A percentile compares a stretch with the other conserved stretches of the same genome.
Conservation (phyloP, 2,113 vertebrate species). For the Mobula hypostoma region DNA sequence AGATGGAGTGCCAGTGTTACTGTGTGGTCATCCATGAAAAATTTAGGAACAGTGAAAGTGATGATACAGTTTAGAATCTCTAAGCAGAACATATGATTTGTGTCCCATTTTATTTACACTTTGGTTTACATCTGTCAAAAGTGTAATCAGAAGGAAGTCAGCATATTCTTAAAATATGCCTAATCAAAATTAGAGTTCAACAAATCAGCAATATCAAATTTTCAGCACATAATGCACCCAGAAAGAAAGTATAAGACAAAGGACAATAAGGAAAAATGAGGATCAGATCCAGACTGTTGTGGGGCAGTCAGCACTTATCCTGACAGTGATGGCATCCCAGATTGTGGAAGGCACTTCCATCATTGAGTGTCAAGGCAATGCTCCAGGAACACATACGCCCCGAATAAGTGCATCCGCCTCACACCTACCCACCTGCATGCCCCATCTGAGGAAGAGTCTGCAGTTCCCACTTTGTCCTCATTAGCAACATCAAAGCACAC, state of each 20-base stretch:
- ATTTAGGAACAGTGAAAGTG: not conserved
- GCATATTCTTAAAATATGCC: not conserved
- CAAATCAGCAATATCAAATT: not conserved
- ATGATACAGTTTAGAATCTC: not conserved
- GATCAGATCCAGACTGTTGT: not conserved
- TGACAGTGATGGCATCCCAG: no score
- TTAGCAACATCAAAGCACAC: no score
- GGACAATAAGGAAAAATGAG: not conserved
- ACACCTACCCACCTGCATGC: no score
- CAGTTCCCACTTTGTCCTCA: no score
- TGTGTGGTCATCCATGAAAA: not conserved
- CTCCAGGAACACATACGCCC: no score
- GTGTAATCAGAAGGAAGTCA: not conserved
- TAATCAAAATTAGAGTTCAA: not conserved
- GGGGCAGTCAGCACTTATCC: no score
- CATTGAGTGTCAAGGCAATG: no score
- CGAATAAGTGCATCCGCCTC: no score
- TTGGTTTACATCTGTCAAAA: not conserved
- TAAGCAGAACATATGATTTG: not conserved
- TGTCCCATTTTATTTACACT: no score
- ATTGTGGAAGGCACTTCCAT: no score
- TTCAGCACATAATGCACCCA: not conserved
- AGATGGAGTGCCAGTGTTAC: no score
- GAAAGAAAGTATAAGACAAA: not conserved
- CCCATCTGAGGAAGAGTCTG: no score